phyloP scores from a whole-genome alignment of 2,888 invertebrate genomes.

The Cephus nigrinus region DNA sequence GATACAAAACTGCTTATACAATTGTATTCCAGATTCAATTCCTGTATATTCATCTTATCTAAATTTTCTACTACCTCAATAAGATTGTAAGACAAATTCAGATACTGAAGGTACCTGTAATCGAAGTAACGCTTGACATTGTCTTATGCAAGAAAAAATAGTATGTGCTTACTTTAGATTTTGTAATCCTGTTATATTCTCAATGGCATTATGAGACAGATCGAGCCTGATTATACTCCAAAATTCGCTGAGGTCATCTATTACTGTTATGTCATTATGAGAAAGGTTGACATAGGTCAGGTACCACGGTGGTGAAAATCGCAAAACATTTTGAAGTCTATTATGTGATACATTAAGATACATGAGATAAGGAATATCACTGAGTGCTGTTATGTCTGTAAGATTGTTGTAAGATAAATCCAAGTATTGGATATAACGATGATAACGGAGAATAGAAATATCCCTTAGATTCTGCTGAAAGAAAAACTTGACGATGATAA shows the following conservation, averaged over 20 bases:
- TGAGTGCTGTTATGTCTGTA: slow-evolving; percentile 68
- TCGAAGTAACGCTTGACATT: background rate
- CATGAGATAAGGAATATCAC: slow-evolving; percentile 70
- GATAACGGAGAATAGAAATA: slow-evolving; percentile 68
- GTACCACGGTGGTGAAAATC: slow-evolving; percentile 73
- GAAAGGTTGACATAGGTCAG: slow-evolving; percentile 73
- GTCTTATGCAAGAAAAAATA: background rate
- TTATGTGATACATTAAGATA: slow-evolving; percentile 72
- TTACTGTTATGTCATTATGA: slow-evolving; percentile 69
- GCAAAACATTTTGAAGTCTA: slow-evolving; percentile 67
- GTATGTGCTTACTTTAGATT: slow-evolving; percentile 66
- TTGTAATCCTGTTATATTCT: slow-evolving; percentile 69
- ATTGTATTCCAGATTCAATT: slow-evolving; percentile 71
- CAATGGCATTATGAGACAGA: slow-evolving; percentile 73
- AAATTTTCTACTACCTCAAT: slow-evolving; percentile 71
- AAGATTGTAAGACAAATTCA: slow-evolving; percentile 73
- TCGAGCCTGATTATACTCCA: slow-evolving; percentile 74
- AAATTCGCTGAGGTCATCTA: slow-evolving; percentile 70
- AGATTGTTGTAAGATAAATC: slow-evolving; percentile 72
- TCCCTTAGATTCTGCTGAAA: slow-evolving; percentile 63
- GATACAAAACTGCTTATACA: slow-evolving; percentile 67
- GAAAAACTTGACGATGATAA: slow-evolving; percentile 2
- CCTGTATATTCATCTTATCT: slow-evolving; percentile 68
- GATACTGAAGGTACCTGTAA: slow-evolving; percentile 69
- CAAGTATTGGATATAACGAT: slow-evolving; percentile 72